These are phyloP conservation scores for Myiozetetes cayanensis DNA, from an alignment of 2,113 vertebrate species.

Conservation along the genomic window DNA sequence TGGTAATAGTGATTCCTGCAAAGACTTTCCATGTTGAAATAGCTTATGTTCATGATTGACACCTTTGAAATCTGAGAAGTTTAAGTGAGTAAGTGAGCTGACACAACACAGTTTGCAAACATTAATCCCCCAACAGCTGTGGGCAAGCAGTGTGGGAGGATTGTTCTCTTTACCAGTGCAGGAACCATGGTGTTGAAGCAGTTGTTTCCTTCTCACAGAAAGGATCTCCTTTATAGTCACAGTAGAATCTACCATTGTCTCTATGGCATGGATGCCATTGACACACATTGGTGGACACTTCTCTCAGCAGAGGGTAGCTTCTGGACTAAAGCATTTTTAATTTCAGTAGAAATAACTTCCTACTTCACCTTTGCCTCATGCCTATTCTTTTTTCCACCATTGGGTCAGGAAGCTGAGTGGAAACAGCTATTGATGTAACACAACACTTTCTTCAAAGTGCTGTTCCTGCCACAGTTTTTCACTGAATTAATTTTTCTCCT, in stretches of 20 bases:
- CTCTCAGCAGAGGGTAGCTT: not conserved
- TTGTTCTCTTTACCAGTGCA: not conserved
- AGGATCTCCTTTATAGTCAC: not conserved
- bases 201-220: not conserved
- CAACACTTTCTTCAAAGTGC: not conserved
- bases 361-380: not conserved
- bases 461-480: not conserved
- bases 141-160: not conserved
- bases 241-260: not conserved
- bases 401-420: not conserved
- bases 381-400: not conserved
- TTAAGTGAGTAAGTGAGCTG: not conserved
- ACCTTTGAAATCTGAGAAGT: conserved; percentile 13
- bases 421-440: not conserved
- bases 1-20: not conserved
- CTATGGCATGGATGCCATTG: not conserved
- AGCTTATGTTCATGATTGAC: conserved; percentile 11
- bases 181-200: not conserved
- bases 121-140: conserved; percentile 20
- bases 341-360: not conserved
- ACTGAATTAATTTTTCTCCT: not conserved
- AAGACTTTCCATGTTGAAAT: not conserved
- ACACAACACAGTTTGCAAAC: not conserved
- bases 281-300: rapidly evolving
- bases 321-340: not conserved